These are phyloP conservation scores for Uloborus diversus DNA, from an alignment of 1,140 invertebrate genomes.

Conservation along the genomic window DNA sequence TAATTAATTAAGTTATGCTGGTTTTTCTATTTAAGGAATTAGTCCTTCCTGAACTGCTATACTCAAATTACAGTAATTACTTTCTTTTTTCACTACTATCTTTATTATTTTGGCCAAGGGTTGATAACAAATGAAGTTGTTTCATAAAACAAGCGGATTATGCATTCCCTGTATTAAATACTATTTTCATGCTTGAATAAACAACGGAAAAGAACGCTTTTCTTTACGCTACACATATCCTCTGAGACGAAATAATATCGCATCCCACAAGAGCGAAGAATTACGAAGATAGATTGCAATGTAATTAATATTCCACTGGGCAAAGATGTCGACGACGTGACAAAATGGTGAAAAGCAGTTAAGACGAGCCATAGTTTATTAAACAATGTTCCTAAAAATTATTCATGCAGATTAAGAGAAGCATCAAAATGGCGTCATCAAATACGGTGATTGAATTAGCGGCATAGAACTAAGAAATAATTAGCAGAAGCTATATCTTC, in stretches of 20 bases:
- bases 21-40: too few species aligned
- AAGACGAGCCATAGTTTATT: conserved; percentile 12
- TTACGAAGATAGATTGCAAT: conserved; percentile 39
- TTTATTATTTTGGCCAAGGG: too few species aligned
- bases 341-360: conserved; percentile 17
- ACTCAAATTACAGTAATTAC: too few species aligned
- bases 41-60: too few species aligned
- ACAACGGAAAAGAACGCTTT: background rate
- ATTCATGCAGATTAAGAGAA: conserved; percentile 19
- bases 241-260: background rate
- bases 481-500: background rate
- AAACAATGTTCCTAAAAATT: conserved; percentile 32
- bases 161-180: too few species aligned
- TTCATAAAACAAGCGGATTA: too few species aligned
- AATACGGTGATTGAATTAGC: background rate
- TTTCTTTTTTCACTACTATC: too few species aligned
- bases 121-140: too few species aligned
- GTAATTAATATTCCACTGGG: conserved; percentile 36
- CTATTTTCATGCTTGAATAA: background rate
- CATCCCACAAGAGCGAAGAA: background rate
- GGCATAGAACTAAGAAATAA: conserved; percentile 13
- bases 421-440: conserved; percentile 1
- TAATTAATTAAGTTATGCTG: too few species aligned
- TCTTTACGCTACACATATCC: background rate
- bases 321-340: conserved; percentile 24